These are phyloP conservation scores for Anoura caudifer DNA, from an alignment of 2,113 vertebrate species.

Conservation along the genomic window DNA sequence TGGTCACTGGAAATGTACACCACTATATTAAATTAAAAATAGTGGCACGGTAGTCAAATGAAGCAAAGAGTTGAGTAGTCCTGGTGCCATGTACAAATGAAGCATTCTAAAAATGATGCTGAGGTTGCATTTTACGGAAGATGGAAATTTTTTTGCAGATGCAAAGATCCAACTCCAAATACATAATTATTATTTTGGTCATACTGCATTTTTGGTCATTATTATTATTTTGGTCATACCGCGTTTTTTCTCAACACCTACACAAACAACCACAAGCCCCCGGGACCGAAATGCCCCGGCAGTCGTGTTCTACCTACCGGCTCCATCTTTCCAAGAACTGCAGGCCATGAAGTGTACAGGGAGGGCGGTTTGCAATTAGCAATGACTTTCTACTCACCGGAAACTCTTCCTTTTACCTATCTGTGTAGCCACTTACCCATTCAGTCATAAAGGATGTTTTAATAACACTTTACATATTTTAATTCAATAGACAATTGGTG, in stretches of 20 bases:
- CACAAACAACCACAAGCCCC: conserved; percentile 64
- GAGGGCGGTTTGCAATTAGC: conserved; percentile 58
- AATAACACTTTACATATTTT: conserved; percentile 77
- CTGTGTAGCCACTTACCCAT: conserved; percentile 66
- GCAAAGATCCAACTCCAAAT: conserved; percentile 68
- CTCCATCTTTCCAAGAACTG: conserved; percentile 18
- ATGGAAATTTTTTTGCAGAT: conserved; percentile 27
- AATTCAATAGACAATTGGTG: conserved; percentile 74
- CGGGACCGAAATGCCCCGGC: background rate
- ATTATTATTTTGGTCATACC: too few relatives aligned
- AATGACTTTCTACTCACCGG: background rate
- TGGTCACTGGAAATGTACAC: background rate
- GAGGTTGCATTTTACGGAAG: conserved; percentile 40
- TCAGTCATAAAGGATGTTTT: conserved; percentile 72
- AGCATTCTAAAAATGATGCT: conserved; percentile 56
- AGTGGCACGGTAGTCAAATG: background rate
- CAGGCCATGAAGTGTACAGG: background rate
- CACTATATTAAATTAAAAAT: conserved; percentile 52
- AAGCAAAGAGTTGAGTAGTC: background rate
- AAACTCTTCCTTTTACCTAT: conserved; percentile 62
- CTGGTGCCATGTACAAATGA: conserved; percentile 64
- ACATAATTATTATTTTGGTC: conserved; percentile 39
- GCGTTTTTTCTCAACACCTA: conserved; percentile 58
- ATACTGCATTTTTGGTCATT: too few relatives aligned
- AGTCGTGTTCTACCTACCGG: conserved; percentile 38